A percentile compares a stretch with the other conserved stretches of the same genome.
Evolutionary conservation across 2,797 vertebrate species (phyloP).

Genomic region (Sciurus carolinensis): DNA sequence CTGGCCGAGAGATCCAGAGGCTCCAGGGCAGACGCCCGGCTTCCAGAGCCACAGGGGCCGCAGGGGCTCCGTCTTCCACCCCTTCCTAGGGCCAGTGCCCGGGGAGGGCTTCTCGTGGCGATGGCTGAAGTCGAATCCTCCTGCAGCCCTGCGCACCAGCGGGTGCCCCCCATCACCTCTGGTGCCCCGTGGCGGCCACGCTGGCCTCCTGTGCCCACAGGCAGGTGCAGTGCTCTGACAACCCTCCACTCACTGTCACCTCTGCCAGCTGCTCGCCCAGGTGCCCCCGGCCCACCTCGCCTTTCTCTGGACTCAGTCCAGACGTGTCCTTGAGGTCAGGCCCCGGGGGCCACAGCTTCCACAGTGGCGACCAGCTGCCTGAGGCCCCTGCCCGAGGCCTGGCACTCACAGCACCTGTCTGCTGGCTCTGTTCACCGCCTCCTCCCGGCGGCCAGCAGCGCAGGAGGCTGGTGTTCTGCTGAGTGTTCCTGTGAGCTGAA

Average conservation of each 20-base stretch:
- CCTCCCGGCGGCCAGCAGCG: background rate
- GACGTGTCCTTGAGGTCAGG: background rate
- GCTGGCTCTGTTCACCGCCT: too few relatives aligned
- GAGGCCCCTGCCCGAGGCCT: too few relatives aligned
- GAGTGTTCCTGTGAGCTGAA: background rate
- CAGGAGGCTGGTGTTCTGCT: background rate
- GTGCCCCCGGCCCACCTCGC: background rate
- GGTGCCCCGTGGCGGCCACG: background rate
- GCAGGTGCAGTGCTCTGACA: background rate
- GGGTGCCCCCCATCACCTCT: background rate
- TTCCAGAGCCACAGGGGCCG: background rate
- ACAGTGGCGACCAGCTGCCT: too few relatives aligned
- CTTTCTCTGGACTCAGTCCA: background rate
- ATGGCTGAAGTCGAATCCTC: too few relatives aligned
- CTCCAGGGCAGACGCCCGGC: constrained; percentile 40
- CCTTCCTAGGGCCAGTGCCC: background rate
- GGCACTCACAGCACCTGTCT: background rate
- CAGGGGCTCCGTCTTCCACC: background rate
- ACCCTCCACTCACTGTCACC: background rate
- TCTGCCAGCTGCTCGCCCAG: too few relatives aligned
- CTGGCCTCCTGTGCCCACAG: background rate
- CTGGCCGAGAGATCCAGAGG: background rate
- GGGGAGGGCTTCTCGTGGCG: too few relatives aligned
- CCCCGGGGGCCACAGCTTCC: background rate
- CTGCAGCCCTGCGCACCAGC: too few relatives aligned